Percentiles rank a stretch among this genome's conserved stretches.
Evolutionary conservation across 2,888 invertebrate genomes (phyloP).

Genomic region (Galerucella nymphaeae): DNA sequence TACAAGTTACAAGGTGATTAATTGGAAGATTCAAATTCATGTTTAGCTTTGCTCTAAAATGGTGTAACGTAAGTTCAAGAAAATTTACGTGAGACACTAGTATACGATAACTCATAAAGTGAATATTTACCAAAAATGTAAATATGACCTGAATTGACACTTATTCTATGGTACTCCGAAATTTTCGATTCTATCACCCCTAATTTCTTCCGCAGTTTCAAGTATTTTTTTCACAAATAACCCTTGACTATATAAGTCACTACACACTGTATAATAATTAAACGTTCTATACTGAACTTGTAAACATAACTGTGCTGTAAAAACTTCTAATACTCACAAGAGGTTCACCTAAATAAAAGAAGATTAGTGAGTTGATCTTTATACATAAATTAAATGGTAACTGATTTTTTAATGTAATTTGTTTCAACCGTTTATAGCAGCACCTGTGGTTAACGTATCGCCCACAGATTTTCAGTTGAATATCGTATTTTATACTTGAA

Average conservation of each 20-base stretch:
- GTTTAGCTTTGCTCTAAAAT: no score
- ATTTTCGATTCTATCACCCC: no score
- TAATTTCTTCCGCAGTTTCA: no score
- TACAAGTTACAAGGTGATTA: no score
- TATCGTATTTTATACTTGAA: neutral
- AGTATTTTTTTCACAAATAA: no score
- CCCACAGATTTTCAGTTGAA: neutral
- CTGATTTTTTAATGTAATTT: neutral
- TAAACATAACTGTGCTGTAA: neutral
- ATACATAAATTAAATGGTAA: conserved; percentile 1
- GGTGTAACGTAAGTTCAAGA: no score
- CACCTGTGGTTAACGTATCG: neutral
- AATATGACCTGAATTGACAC: no score
- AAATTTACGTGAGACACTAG: no score
- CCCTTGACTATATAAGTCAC: neutral
- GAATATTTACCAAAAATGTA: no score
- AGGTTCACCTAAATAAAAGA: neutral
- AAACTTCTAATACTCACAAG: neutral
- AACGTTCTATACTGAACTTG: neutral
- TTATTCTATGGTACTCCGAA: no score
- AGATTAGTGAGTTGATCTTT: conserved; percentile 3
- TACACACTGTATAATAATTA: neutral
- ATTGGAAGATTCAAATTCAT: no score
- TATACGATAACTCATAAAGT: no score
- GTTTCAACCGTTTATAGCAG: neutral